phyloP scores from a whole-genome alignment of 2,888 invertebrate species.

The Platycnemis pennipes region DNA sequence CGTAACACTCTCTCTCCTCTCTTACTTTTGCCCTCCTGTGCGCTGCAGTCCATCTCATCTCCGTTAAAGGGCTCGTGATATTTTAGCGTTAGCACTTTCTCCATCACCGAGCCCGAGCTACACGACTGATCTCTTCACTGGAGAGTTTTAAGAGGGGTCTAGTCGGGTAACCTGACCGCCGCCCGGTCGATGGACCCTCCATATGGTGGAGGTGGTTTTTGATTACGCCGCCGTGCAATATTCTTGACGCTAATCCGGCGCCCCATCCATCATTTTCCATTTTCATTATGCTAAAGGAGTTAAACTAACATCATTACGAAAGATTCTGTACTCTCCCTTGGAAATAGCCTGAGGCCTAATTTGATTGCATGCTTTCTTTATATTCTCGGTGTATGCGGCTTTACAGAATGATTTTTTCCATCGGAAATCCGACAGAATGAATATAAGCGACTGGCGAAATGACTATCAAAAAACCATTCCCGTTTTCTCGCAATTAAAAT shows the following conservation, averaged over 20 bases:
- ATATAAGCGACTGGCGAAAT: background rate
- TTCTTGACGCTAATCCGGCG: background rate
- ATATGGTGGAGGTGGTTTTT: conserved; percentile 5
- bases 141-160: conserved; percentile 17
- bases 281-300: conserved; percentile 31
- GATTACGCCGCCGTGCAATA: background rate
- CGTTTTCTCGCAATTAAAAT: background rate
- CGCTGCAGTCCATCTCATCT: background rate
- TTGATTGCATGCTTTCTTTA: background rate
- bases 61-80: background rate
- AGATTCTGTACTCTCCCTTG: background rate
- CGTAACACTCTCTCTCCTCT: background rate
- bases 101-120: background rate
- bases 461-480: background rate
- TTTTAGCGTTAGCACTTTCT: background rate
- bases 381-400: background rate
- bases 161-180: conserved; percentile 10
- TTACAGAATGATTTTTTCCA: background rate
- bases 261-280: conserved; percentile 27
- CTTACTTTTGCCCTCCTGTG: background rate
- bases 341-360: background rate
- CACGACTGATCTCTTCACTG: background rate
- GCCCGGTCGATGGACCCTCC: background rate
- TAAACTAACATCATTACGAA: background rate
- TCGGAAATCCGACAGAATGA: background rate